Percentiles rank a stretch among this genome's conserved stretches.
Conservation (phyloP, 2,888 invertebrate genomes). For the Caenorhabditis virilis region DNA sequence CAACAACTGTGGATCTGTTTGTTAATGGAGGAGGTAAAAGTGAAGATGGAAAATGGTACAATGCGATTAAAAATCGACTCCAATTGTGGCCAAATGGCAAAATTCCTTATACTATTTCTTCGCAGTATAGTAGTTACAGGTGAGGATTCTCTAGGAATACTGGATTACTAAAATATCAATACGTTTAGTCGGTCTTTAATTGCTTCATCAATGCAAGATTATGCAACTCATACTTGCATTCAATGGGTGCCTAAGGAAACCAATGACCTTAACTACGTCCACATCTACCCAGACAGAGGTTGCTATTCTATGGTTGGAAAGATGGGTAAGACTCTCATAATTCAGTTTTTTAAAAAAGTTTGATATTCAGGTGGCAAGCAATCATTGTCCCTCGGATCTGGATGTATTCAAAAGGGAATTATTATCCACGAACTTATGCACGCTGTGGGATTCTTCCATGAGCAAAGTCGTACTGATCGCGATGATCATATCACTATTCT, state of each 20-base stretch:
- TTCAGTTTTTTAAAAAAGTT: background rate
- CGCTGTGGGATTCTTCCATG: slow-evolving; percentile 68
- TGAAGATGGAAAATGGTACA: slow-evolving; percentile 52
- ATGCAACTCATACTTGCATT: slow-evolving; percentile 63
- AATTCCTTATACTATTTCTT: slow-evolving; percentile 65
- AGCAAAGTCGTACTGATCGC: slow-evolving; percentile 59
- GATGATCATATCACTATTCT: slow-evolving; percentile 65
- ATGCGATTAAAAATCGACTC: slow-evolving; percentile 65
- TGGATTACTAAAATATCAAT: slow-evolving; percentile 1
- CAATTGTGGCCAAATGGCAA: slow-evolving; percentile 65
- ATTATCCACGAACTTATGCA: slow-evolving; percentile 68
- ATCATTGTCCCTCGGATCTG: slow-evolving; percentile 63
- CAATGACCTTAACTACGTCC: slow-evolving; percentile 64
- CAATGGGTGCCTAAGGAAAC: slow-evolving; percentile 65
- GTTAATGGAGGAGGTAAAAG: slow-evolving; percentile 54
- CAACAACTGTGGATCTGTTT: slow-evolving; percentile 59
- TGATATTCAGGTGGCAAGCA: slow-evolving; percentile 53
- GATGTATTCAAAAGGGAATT: slow-evolving; percentile 68
- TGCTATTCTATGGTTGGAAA: slow-evolving; percentile 68
- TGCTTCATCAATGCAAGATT: slow-evolving; percentile 67
- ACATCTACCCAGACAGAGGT: slow-evolving; percentile 67
- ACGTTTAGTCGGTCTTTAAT: slow-evolving; percentile 67
- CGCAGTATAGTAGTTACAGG: slow-evolving; percentile 68
- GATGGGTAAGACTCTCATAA: slow-evolving; percentile 45
- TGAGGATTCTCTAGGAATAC: slow-evolving; percentile 13